Evolutionary conservation across 2,113 vertebrate species (phyloP).

Genomic region (Psophia crepitans): DNA sequence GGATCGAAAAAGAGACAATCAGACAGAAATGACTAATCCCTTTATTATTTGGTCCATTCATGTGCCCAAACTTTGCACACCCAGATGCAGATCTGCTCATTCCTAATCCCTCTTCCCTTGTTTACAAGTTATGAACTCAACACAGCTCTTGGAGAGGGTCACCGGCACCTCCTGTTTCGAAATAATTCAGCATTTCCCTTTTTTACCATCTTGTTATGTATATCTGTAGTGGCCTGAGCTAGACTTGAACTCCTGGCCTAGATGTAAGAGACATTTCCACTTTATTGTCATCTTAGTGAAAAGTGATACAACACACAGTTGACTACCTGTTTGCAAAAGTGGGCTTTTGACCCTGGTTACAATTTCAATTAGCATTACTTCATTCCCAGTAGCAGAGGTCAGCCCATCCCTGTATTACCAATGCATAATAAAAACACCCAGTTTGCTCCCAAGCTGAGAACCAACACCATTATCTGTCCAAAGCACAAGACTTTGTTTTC

Average conservation of each 20-base stretch:
- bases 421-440: neutral
- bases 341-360: neutral
- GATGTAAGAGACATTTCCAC: neutral
- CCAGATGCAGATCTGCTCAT: neutral
- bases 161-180: neutral
- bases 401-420: neutral
- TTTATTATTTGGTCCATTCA: neutral
- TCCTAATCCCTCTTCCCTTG: neutral
- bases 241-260: neutral
- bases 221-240: neutral
- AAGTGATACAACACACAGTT: neutral
- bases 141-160: rapidly evolving
- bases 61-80: rapidly evolving
- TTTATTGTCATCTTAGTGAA: neutral
- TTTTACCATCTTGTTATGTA: neutral
- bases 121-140: neutral
- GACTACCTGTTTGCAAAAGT: neutral
- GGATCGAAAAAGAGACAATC: neutral
- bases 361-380: neutral
- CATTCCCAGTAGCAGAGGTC: neutral
- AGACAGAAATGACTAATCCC: neutral
- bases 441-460: neutral
- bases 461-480: neutral
- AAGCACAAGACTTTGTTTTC: neutral
- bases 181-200: neutral